phyloP scores from a whole-genome alignment of 1,140 invertebrate species.

The Harlomillsia oculata region DNA sequence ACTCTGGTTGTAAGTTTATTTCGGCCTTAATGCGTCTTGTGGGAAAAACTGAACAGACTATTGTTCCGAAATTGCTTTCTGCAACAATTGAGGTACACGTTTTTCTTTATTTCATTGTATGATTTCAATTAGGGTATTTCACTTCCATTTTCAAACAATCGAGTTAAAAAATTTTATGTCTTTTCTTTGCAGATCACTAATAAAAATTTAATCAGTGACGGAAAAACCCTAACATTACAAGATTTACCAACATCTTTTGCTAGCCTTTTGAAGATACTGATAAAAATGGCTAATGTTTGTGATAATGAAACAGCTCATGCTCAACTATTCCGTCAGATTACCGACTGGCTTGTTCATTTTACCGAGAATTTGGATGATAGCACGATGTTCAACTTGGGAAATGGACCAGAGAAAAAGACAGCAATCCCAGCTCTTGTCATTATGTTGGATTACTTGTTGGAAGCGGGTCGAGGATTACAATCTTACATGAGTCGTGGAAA shows the following conservation, averaged over 20 bases:
- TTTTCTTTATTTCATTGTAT: no score
- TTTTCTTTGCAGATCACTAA: no score
- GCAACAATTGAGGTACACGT: constrained; percentile 14
- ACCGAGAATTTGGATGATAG: constrained; percentile 18
- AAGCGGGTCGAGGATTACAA: constrained; percentile 27
- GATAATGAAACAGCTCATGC: constrained; percentile 26
- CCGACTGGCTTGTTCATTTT: constrained; percentile 24
- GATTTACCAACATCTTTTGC: constrained; percentile 6
- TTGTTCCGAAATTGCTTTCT: background rate
- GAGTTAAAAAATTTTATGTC: no score
- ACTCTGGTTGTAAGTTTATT: constrained; percentile 17
- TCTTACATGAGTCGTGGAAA: constrained; percentile 45
- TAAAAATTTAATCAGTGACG: constrained; percentile 2
- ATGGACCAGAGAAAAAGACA: background rate
- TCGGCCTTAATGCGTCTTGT: constrained; percentile 10
- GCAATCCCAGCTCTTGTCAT: background rate
- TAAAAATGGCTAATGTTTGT: constrained; percentile 24
- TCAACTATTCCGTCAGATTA: constrained; percentile 30
- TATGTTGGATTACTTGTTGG: constrained; percentile 32
- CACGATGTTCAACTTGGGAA: no score
- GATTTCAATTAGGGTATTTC: no score
- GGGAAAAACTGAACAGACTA: constrained; percentile 6
- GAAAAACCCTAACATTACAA: background rate
- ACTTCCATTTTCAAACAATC: no score
- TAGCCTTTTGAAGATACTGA: constrained; percentile 20